Evolutionary conservation across 2,797 vertebrate genomes (phyloP).

Genomic region (Siniperca undulata): DNA sequence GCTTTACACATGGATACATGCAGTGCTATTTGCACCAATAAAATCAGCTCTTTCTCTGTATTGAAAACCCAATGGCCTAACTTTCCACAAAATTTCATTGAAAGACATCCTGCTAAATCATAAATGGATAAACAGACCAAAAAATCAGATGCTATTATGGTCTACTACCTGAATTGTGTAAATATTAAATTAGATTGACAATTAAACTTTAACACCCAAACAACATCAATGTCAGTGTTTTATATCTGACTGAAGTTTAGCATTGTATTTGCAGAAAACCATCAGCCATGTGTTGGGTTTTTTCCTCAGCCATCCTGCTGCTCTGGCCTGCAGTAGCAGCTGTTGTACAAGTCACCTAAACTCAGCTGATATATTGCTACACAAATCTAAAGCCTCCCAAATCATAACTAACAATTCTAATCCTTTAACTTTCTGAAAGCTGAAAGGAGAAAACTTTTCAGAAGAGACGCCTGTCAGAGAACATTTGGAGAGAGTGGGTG

Average conservation of each 20-base stretch:
- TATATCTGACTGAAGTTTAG: neutral
- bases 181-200: neutral
- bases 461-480: neutral
- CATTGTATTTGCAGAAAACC: neutral
- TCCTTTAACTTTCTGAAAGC: conserved; percentile 3
- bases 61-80: too few species aligned
- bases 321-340: neutral
- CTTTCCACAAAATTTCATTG: too few species aligned
- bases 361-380: neutral
- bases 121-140: neutral
- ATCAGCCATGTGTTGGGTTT: neutral
- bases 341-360: neutral
- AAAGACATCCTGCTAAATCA: neutral
- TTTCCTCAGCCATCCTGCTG: neutral
- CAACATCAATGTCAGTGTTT: neutral
- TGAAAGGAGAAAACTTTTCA: conserved; percentile 8
- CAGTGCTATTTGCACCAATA: too few species aligned
- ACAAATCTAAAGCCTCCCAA: conserved; percentile 2
- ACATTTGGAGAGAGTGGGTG: neutral
- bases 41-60: neutral
- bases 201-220: neutral
- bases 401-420: neutral
- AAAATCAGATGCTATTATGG: neutral
- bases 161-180: neutral
- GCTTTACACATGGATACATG: too few species aligned